Base-by-base conservation (phyloP, 2,888 invertebrate genomes). In the Ischnura elegans region DNA sequence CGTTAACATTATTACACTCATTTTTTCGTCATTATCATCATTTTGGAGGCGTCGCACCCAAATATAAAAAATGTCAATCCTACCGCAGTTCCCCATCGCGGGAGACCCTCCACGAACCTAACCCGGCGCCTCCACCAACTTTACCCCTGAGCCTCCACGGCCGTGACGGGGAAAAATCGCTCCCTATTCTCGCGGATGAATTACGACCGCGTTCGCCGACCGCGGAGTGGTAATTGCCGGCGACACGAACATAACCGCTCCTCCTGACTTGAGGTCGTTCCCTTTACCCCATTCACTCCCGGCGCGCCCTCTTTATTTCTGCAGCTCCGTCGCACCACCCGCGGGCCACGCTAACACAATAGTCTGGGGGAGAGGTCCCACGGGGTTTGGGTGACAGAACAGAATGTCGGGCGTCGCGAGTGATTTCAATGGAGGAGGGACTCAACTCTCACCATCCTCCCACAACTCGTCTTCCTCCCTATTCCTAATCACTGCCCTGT, bases 101-200 rank as follows among this genome's bases (percentile, higher is more conserved):
- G 8, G 16, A 51, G n/a, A n/a, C n/a, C n/a, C n/a, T n/a, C n/a
- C n/a, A n/a, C n/a, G n/a, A n/a, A n/a, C n/a, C n/a, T n/a, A n/a
- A n/a, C n/a, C n/a, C n/a, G n/a, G n/a, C n/a, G n/a, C n/a, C n/a
- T 13, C 8, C 19, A 3, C 51, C 6, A 10, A 51, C 51, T 51
- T 51, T 61, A 8, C 25, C 21, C 61, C 3, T n/a, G 25, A 21
- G n/a, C 16, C 2, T 25, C 61, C 61, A 6, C 61, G 61, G 61
- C 51, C 61, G 76, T 76, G 76, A 76, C 76, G 76, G 36, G n/a
- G 76, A 76, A 76, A 76, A 36, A 76, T 76, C 76, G 16, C 76
- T n/a, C 76, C 76, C 51, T 51, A 76, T 76, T 76, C 25, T 76
- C 76, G 76, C 76, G 76, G 76, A 76, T 76, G 36, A 76, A 76